Conservation (phyloP, 2,888 invertebrate genomes). For the Trachelus tabidus region DNA sequence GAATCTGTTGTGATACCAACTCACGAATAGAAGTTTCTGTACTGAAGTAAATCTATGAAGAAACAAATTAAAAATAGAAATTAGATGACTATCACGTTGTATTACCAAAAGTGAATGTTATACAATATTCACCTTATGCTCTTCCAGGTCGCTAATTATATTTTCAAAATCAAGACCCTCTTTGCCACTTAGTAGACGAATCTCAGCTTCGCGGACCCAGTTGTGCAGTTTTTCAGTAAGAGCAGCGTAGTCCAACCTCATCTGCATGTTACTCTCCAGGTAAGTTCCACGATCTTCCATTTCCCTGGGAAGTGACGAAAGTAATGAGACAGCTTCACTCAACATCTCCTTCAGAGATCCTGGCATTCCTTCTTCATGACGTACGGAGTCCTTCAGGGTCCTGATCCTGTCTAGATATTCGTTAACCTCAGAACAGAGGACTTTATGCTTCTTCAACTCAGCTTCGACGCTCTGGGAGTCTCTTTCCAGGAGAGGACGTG, state of each 20-base stretch:
- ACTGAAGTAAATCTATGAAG: slow-evolving; percentile 76
- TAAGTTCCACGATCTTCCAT: slow-evolving; percentile 85
- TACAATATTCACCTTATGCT: slow-evolving; percentile 75
- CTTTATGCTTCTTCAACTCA: slow-evolving; percentile 82
- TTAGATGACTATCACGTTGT: neutral
- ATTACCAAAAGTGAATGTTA: neutral
- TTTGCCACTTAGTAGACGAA: slow-evolving; percentile 80
- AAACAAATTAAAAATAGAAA: slow-evolving; percentile 10
- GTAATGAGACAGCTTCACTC: slow-evolving; percentile 83
- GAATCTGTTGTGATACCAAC: slow-evolving; percentile 83
- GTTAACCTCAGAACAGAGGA: slow-evolving; percentile 76
- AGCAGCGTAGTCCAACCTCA: slow-evolving; percentile 81
- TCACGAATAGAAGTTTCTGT: slow-evolving; percentile 83
- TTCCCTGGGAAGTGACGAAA: slow-evolving; percentile 82
- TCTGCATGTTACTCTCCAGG: slow-evolving; percentile 79
- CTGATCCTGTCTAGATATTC: slow-evolving; percentile 77
- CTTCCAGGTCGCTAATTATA: slow-evolving; percentile 83
- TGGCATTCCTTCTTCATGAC: slow-evolving; percentile 83
- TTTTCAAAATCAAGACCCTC: slow-evolving; percentile 91
- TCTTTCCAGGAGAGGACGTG: slow-evolving; percentile 83
- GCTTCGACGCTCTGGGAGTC: slow-evolving; percentile 83
- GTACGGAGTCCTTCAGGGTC: slow-evolving; percentile 77
- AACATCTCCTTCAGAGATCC: slow-evolving; percentile 85
- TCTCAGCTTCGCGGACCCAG: slow-evolving; percentile 87
- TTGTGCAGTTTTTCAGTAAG: slow-evolving; percentile 82